Evolutionary conservation across 2,888 invertebrate genomes (phyloP).

Genomic region (Oscheius sp.): DNA sequence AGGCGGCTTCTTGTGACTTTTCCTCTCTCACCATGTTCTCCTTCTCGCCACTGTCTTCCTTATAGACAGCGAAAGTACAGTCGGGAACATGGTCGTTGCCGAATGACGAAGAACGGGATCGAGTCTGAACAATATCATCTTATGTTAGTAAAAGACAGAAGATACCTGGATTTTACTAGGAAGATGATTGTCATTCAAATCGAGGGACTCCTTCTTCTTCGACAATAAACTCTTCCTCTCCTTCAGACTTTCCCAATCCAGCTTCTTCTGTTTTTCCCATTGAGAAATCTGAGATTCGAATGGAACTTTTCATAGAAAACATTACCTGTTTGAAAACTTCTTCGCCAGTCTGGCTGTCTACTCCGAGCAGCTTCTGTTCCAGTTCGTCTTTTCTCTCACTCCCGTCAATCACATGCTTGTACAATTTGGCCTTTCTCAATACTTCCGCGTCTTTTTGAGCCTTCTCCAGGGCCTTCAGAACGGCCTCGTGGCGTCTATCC

Average conservation of each 20-base stretch:
- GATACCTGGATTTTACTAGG: neutral
- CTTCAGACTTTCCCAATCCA: constrained; percentile 12
- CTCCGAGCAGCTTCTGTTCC: constrained; percentile 49
- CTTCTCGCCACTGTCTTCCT: neutral
- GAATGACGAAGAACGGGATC: constrained; percentile 16
- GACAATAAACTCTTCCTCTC: neutral
- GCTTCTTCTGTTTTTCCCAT: constrained; percentile 16
- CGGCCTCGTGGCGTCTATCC: constrained; percentile 40
- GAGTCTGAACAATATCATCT: neutral
- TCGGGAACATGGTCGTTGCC: neutral
- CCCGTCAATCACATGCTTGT: constrained; percentile 50
- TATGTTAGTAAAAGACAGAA: neutral
- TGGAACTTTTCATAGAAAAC: too few species aligned
- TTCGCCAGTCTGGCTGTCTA: constrained; percentile 43
- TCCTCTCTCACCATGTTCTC: constrained; percentile 5
- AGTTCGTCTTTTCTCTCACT: constrained; percentile 43
- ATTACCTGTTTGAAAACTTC: constrained; percentile 42
- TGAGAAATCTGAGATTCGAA: neutral
- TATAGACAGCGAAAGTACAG: constrained; percentile 8
- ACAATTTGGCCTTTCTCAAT: constrained; percentile 47
- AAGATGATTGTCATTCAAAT: constrained; percentile 20
- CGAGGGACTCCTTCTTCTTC: constrained; percentile 4
- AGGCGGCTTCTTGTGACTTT: neutral
- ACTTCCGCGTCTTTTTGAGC: constrained; percentile 50
- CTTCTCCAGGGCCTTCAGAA: constrained; percentile 47